Evolutionary conservation across 2,113 vertebrate species (phyloP).

Genomic region (Microtus pennsylvanicus): DNA sequence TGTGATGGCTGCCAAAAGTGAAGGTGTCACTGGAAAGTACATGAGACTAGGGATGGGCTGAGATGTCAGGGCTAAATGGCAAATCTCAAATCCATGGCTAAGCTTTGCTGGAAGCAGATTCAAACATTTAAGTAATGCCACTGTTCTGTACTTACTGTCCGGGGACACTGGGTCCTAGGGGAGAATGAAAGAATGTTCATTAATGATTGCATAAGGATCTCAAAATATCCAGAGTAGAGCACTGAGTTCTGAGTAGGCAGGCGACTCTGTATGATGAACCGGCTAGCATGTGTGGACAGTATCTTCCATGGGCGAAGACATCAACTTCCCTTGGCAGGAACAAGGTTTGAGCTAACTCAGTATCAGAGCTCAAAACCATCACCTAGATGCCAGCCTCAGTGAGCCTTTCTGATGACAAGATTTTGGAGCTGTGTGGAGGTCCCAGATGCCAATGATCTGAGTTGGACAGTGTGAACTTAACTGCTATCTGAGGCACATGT

Average conservation of each 20-base stretch:
- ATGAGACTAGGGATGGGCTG: not conserved
- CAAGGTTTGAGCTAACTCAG: not conserved
- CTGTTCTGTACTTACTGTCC: not conserved
- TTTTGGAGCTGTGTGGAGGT: not conserved
- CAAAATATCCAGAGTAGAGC: not conserved
- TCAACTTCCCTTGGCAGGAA: not conserved
- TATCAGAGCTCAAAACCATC: not conserved
- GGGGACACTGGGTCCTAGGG: not conserved
- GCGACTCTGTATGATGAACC: accelerated
- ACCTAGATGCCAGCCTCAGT: accelerated
- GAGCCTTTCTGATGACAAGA: not conserved
- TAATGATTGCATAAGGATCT: not conserved
- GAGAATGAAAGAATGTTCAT: not conserved
- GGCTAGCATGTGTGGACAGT: not conserved
- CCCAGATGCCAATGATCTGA: not conserved
- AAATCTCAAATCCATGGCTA: not conserved
- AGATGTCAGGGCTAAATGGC: not conserved
- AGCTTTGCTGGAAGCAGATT: not conserved
- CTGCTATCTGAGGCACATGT: accelerated
- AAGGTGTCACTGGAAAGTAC: accelerated
- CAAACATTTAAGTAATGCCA: not conserved
- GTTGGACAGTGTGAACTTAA: not conserved
- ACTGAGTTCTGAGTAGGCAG: not conserved
- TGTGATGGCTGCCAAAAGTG: accelerated
- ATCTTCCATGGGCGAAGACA: not conserved